Evolutionary conservation across 2,113 vertebrate genomes (phyloP), one percentile per base, ranked within the genome.

Genomic region (Brachyhypopomus occidentalis): DNA sequence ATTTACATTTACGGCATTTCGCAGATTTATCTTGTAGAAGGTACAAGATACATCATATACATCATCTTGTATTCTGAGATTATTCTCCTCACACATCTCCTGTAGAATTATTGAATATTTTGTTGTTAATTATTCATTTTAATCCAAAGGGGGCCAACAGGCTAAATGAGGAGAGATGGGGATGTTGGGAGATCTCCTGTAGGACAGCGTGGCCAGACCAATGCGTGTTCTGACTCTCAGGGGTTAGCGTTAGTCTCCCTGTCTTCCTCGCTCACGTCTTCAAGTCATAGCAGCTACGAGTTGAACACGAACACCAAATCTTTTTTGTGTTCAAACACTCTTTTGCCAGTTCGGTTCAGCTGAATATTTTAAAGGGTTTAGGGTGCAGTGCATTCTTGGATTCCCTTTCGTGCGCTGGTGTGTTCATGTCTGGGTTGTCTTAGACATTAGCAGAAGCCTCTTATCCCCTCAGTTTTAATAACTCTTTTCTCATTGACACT

Each of bases 61-160:
- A 30, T 3, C 30, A 30, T 30, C 30, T 87, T 87, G 86, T 82
- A 41, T 79, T 80, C 83, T 76, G 82, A 87, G 81, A 83, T 89
- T 91, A 89, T 89, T 90, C 83, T 80, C 88, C 86, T 86, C 86
- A 59, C 86, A 86, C 81, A 84, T 80, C 9, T 38, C 82, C 82
- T 80, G 45, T 81, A 87, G 84, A 14, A 14, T 52, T 52, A 52
- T 52, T 52, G 12, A 52, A 52, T 52, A 52, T 52, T 52, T 41
- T 9, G 9, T 9, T 8, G 9, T 41, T 52, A 1, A 52, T 52
- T 52, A 52, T 52, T 52, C 1, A 52, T 52, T 52, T 12, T 52
- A 14, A 82, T 84, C 83, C 73, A 76, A 86, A 74, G 75, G 81
- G 73, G 78, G 0, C 22, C 17, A 84, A 79, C 84, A 74, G 34